phyloP scores from a whole-genome alignment of 1,140 invertebrate species.

The Apolygus lucorum region DNA sequence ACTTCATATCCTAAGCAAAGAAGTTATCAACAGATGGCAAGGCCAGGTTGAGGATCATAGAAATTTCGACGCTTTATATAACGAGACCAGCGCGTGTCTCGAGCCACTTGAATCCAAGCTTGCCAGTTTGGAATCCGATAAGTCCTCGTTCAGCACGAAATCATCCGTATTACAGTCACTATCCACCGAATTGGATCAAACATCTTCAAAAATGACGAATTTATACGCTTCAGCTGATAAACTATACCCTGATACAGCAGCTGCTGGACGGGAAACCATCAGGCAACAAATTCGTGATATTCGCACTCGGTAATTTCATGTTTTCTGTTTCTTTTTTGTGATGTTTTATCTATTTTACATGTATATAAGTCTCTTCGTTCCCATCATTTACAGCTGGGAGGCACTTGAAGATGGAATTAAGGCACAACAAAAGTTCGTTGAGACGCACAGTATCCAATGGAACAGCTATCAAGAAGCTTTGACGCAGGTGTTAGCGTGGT shows the following conservation, averaged over 20 bases:
- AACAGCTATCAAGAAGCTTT: conserved; percentile 76
- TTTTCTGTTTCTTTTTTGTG: not conserved
- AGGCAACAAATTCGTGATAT: conserved; percentile 67
- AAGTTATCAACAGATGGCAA: conserved; percentile 79
- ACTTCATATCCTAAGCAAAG: conserved; percentile 71
- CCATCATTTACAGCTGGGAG: conserved; percentile 71
- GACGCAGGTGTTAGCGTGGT: conserved; percentile 72
- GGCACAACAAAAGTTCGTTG: conserved; percentile 72
- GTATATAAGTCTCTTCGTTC: too few species aligned
- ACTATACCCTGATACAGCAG: conserved; percentile 81
- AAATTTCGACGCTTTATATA: conserved; percentile 65
- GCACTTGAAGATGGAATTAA: conserved; percentile 66
- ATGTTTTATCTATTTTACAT: not conserved
- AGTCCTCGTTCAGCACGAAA: conserved; percentile 43
- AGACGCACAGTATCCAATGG: conserved; percentile 74
- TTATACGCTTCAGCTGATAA: conserved; percentile 71
- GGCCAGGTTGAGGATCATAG: conserved; percentile 76
- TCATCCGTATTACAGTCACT: conserved; percentile 64
- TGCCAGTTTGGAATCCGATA: conserved; percentile 39
- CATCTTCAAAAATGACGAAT: conserved; percentile 58
- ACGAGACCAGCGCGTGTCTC: conserved; percentile 68
- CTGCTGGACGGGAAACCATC: conserved; percentile 78
- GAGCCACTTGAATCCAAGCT: conserved; percentile 65
- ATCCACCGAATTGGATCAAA: conserved; percentile 71
- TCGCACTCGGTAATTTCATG: conserved; percentile 48